A percentile compares a stretch with the other conserved stretches of the same genome.
Evolutionary conservation across 2,888 invertebrate species (phyloP).

Genomic region (Alloplasta piceator): DNA sequence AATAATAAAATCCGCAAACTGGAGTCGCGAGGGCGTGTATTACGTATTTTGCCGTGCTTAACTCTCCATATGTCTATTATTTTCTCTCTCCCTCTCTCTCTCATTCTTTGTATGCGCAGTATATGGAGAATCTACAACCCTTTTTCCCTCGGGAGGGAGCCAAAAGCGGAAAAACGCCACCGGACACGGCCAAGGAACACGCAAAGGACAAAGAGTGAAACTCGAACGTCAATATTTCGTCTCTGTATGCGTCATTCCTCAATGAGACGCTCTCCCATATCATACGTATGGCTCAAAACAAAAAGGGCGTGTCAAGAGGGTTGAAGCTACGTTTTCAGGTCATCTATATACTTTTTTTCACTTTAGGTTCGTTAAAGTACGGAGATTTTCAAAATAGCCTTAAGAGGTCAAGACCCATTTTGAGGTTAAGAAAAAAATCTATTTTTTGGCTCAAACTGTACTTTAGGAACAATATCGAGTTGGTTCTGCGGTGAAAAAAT

Average conservation of each 20-base stretch:
- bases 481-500: no score
- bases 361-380: no score
- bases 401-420: no score
- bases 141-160: conserved; percentile 40
- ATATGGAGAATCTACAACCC: conserved; percentile 1
- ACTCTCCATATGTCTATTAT: background rate
- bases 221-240: conserved; percentile 24
- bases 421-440: no score
- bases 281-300: background rate
- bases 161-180: conserved; percentile 54
- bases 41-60: conserved; percentile 44
- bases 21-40: conserved; percentile 53
- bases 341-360: no score
- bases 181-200: conserved; percentile 49
- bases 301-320: no score
- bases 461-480: no score
- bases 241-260: conserved; percentile 26
- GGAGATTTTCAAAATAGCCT: no score
- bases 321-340: no score
- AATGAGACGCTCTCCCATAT: conserved; percentile 16
- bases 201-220: conserved; percentile 45
- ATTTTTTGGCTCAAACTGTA: no score
- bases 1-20: conserved; percentile 62
- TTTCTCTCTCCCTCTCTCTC: background rate
- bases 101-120: background rate